These are phyloP conservation scores for Hippocampus comes DNA, from an alignment of 2,113 vertebrate species.

Conservation along the genomic window DNA sequence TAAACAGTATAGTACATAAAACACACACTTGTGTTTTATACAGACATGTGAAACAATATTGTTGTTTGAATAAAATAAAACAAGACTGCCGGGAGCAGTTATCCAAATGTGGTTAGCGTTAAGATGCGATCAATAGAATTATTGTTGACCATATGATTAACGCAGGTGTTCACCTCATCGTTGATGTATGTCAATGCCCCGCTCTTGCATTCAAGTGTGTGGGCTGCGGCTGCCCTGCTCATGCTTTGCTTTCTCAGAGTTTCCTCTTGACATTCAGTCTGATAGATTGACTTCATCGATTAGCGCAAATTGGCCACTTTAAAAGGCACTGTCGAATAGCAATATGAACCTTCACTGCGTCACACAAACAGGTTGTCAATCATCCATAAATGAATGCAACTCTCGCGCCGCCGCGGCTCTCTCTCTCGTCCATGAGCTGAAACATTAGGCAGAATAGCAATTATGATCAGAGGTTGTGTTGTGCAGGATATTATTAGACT, in stretches of 20 bases:
- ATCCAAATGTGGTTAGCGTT: not conserved
- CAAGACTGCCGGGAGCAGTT: not conserved
- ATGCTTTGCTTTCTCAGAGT: constrained; percentile 28
- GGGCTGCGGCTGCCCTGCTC: constrained; percentile 23
- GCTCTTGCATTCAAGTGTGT: constrained; percentile 23
- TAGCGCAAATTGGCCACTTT: constrained; percentile 17
- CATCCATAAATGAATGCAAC: constrained; percentile 6
- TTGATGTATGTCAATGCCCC: constrained; percentile 14
- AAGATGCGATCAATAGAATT: not conserved
- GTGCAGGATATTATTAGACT: constrained; percentile 33
- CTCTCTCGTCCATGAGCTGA: not conserved
- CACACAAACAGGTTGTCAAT: constrained; percentile 2
- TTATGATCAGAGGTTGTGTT: constrained; percentile 8
- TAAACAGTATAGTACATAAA: no score
- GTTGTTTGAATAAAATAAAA: not conserved
- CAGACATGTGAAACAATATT: not conserved
- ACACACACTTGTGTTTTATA: not conserved
- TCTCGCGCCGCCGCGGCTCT: not conserved
- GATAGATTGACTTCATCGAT: constrained; percentile 23
- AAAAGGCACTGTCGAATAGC: not conserved
- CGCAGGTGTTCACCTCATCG: constrained; percentile 5
- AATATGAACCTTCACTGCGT: not conserved
- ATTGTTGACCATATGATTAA: not conserved
- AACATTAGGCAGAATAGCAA: not conserved
- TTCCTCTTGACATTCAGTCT: constrained; percentile 41